phyloP scores from a whole-genome alignment of 1,140 invertebrate species.

The Heliconius nattereri region DNA sequence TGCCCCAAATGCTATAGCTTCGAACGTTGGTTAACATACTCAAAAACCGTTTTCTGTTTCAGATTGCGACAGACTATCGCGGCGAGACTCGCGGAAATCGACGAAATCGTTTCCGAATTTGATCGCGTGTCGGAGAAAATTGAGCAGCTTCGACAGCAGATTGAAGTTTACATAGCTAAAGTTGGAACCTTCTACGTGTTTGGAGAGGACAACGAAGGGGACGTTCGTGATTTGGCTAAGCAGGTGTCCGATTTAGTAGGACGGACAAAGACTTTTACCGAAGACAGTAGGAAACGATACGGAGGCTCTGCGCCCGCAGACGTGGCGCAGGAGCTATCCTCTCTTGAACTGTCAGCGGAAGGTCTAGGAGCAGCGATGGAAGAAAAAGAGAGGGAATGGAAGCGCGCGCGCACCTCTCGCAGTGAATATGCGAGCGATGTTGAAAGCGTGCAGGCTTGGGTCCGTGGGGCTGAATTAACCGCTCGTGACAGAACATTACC shows the following conservation, averaged over 20 bases:
- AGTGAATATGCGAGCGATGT: slow-evolving; percentile 90
- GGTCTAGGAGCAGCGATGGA: slow-evolving; percentile 89
- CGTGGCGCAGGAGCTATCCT: slow-evolving; percentile 87
- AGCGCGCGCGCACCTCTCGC: slow-evolving; percentile 90
- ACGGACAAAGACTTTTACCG: slow-evolving; percentile 84
- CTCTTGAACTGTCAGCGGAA: slow-evolving; percentile 90
- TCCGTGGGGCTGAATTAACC: slow-evolving; percentile 90
- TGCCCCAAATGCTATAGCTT: slow-evolving; percentile 46
- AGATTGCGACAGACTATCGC: slow-evolving; percentile 79
- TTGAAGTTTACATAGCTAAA: slow-evolving; percentile 84
- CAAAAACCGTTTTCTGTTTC: slow-evolving; percentile 60
- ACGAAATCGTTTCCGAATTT: slow-evolving; percentile 76
- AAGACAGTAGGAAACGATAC: slow-evolving; percentile 86
- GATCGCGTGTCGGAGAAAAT: slow-evolving; percentile 83
- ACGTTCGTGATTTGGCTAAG: slow-evolving; percentile 80
- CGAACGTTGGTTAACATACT: slow-evolving; percentile 45
- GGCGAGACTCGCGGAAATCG: slow-evolving; percentile 78
- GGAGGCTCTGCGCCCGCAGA: slow-evolving; percentile 87
- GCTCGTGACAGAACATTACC: slow-evolving; percentile 90
- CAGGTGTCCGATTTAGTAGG: slow-evolving; percentile 82
- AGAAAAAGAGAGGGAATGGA: slow-evolving; percentile 92
- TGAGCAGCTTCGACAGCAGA: slow-evolving; percentile 83
- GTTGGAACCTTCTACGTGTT: slow-evolving; percentile 87
- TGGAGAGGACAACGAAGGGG: slow-evolving; percentile 84
- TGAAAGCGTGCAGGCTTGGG: slow-evolving; percentile 91